phyloP scores from a whole-genome alignment of 2,888 invertebrate species.

The Ichneumoninae sp. region DNA sequence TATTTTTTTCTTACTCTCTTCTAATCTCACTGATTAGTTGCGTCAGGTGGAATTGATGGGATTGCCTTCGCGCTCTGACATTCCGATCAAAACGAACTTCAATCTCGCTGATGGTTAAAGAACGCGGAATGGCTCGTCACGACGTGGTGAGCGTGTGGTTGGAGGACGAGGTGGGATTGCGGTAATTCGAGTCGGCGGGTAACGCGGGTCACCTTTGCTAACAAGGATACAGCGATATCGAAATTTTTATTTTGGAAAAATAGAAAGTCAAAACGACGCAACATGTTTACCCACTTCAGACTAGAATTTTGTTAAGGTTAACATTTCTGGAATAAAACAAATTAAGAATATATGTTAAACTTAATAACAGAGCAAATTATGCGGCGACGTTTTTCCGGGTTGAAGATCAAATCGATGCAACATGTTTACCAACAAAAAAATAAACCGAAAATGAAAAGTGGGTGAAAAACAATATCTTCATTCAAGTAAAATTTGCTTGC shows the following conservation, averaged over 20 bases:
- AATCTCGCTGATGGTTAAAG: conserved; percentile 15
- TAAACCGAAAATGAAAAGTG: too few species aligned
- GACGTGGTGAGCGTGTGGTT: neutral
- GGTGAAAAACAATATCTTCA: too few species aligned
- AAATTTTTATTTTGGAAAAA: neutral
- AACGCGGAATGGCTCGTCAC: conserved; percentile 26
- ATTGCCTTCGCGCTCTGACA: conserved; percentile 12
- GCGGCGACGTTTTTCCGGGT: neutral
- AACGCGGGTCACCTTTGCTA: neutral
- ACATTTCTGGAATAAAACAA: neutral
- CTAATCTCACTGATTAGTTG: conserved; percentile 55
- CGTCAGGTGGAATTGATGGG: conserved; percentile 44
- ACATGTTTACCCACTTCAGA: neutral
- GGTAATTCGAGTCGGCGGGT: neutral
- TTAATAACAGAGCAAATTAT: neutral
- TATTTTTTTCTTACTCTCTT: conserved; percentile 10
- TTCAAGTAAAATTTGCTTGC: too few species aligned
- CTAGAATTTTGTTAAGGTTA: too few species aligned
- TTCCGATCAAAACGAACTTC: conserved; percentile 31
- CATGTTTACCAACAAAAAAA: too few species aligned
- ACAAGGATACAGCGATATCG: neutral
- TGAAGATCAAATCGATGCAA: neutral
- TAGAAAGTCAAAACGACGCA: neutral
- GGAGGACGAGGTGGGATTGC: neutral
- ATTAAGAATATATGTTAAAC: neutral